phyloP scores from a whole-genome alignment of 2,113 vertebrate genomes.

The Mohoua ochrocephala region DNA sequence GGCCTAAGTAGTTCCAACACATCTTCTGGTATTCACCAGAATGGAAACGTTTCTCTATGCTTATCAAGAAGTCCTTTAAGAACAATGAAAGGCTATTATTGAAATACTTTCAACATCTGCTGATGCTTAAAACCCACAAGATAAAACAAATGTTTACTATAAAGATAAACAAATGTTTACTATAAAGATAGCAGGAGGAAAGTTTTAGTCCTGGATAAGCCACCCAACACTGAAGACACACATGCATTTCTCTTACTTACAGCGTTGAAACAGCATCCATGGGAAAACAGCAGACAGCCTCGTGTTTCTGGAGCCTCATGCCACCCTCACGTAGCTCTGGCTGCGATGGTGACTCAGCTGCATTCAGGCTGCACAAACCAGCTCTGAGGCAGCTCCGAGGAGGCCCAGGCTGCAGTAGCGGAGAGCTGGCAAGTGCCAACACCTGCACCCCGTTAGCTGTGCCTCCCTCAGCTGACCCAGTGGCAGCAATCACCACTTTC shows the following conservation, averaged over 20 bases:
- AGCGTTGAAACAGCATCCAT: accelerated
- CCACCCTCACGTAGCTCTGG: background rate
- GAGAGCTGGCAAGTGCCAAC: background rate
- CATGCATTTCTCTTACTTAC: accelerated
- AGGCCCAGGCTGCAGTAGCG: accelerated
- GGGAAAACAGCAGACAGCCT: accelerated
- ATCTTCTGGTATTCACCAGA: background rate
- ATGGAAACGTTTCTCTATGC: background rate
- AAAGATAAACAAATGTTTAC: background rate
- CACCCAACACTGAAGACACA: background rate
- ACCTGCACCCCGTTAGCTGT: background rate
- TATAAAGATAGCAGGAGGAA: background rate
- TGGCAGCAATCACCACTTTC: background rate
- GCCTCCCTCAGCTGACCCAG: background rate
- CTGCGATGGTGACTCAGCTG: accelerated
- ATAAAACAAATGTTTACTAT: background rate
- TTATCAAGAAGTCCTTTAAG: background rate
- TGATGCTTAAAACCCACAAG: background rate
- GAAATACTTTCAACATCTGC: background rate
- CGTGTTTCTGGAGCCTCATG: accelerated
- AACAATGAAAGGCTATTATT: background rate
- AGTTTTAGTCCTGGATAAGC: background rate
- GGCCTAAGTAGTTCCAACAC: background rate
- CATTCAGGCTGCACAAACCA: too few species aligned
- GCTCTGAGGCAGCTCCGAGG: too few species aligned